Evolutionary conservation across 2,797 vertebrate genomes (phyloP), one percentile per base, ranked within the genome.

Genomic region (Poecile montanus): DNA sequence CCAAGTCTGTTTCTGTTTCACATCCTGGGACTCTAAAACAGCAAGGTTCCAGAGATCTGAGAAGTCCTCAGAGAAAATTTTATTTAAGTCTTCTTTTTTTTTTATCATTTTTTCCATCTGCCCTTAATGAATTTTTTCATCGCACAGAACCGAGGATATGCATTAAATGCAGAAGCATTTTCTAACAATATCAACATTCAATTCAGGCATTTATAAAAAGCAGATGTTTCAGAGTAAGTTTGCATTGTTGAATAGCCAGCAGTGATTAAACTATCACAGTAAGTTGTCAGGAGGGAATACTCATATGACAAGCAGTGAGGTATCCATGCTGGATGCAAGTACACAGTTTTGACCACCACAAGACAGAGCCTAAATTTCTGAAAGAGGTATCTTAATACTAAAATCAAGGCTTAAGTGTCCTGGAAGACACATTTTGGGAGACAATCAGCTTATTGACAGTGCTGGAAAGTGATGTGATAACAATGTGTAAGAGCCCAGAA

Each of bases 141-240:
- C 4, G 0, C 36, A 51, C 30, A 61, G 29, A 63, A 47, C 12
- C 0, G 0, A 67, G 16, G 16, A 29, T 67, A 17, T 16, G 6
- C 27, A 9, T 58, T 84, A 22, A 84, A 72, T 25, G 9, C 13
- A 63, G 38, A 53, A 40, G 44, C n/a, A 3, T 9, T 42, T 72
- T 73, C 4, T 34, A 62, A n/a, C 3, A 48, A 19, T 36, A 29
- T 34, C 14, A 7, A 71, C 53, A 48, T n/a, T 70, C 14, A 15
- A 10, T 27, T 74, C 56, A 62, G 12, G 25, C 2, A 9, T 29
- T 68, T 60, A 51, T 10, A 36, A 63, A 66, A 45, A 22, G 2
- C 34, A 50, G 10, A 6, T 34, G 21, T 72, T 93, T 78, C 23
- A 32, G 51, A 53, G 10, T 32, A 42, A 61, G 13, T 61, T 47